Evolutionary conservation across 1,140 invertebrate species (phyloP), one percentile per base, ranked within the genome.

Genomic region (Drosophila trapezifrons): DNA sequence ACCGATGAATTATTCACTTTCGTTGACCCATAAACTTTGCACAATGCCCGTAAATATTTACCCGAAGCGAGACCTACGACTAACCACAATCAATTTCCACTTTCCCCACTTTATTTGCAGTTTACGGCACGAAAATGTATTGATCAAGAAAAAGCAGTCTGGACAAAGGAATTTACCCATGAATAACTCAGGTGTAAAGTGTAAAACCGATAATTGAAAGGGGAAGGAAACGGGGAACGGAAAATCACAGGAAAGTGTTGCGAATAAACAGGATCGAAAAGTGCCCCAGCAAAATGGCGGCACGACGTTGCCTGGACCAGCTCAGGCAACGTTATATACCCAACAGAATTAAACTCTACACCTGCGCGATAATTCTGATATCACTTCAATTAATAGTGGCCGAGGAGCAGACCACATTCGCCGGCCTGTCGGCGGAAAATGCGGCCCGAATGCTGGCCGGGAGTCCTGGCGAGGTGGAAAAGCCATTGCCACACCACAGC

Each of bases 391-490:
- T 66, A 10, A 29, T 55, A 37, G 35, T 22, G 45, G 54, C 60
- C 22, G 66, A 72, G 17, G 57, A 70, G 15, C 20, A 70, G 46
- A 43, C 80, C 38, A 84, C 76, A 43, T 86, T 80, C 38, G 78
- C 72, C 6, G 90, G 90, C 0, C 46, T 91, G 2, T 80, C 83
- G 15, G 83, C 90, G 12, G 85, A 81, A 32, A 91, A 91, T 83
- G 90, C 90, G 2, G 90, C 90, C 18, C 65, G 90, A 27, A 91
- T 91, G 90, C 17, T 91, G 56, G 90, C 90, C 13, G 90, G 90
- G 5, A 89, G 76, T 76, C 85, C 80, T 15, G 81, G 76, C 3
- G 79, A 83, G 13, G 32, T 65, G 63, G 78, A 72, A 22, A 71
- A 43, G 12, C 32, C 72, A 2, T 38, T 71, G 12, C 38, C 46